These are phyloP conservation scores for Ashinkailepas kermadecensis DNA, from an alignment of 2,888 invertebrate species.

Conservation along the genomic window DNA sequence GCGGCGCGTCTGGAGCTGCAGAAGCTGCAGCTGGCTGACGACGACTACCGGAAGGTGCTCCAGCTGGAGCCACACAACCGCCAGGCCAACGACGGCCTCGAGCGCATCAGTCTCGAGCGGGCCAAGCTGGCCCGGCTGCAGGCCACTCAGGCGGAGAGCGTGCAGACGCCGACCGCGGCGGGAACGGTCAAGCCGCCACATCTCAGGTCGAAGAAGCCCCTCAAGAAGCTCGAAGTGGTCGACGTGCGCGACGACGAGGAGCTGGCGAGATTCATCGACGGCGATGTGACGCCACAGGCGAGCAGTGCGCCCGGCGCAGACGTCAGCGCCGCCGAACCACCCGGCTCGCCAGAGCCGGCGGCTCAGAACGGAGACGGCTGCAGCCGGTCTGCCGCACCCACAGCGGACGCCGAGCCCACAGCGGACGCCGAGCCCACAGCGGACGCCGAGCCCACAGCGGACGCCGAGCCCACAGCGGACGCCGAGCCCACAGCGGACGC, in stretches of 20 bases:
- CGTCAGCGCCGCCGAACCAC: background rate
- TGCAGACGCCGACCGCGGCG: background rate
- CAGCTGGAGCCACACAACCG: constrained; percentile 69
- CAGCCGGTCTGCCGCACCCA: background rate
- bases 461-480: background rate
- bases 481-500: background rate
- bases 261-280: background rate
- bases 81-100: constrained; percentile 50
- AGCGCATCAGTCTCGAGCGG: background rate
- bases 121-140: background rate
- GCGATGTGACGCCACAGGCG: too few relatives aligned
- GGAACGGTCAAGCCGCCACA: background rate
- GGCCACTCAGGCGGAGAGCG: background rate
- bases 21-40: constrained; percentile 60
- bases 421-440: background rate
- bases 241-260: background rate
- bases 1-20: constrained; percentile 55
- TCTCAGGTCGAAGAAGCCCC: constrained; percentile 2
- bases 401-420: background rate
- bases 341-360: background rate
- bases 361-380: background rate
- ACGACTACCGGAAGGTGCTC: constrained; percentile 62
- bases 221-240: background rate
- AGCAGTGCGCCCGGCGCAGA: background rate
- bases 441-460: background rate